Evolutionary conservation across 92 coral and sea anemone genomes (phyloP).

Genomic region (Virgularia gustaviana): DNA sequence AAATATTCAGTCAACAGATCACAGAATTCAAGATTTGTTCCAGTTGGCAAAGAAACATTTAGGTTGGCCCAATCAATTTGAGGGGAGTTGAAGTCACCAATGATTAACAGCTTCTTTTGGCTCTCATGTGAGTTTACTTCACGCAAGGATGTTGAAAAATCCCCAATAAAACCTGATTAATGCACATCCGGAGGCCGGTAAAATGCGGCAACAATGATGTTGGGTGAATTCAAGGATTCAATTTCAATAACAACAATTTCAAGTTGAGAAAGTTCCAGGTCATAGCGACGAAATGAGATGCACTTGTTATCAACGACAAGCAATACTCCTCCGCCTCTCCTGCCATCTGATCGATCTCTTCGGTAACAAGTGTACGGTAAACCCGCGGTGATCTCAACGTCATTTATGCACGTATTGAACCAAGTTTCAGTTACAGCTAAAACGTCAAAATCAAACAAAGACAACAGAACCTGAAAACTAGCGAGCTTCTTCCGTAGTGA

Average conservation of each 20-base stretch:
- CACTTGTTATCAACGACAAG: conserved; percentile 23
- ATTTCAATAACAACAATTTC: conserved; percentile 36
- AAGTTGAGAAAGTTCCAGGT: conserved; percentile 13
- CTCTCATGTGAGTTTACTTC: background rate
- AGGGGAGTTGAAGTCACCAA: conserved; percentile 1
- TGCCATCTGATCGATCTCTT: conserved; percentile 38
- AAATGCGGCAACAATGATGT: conserved; percentile 26
- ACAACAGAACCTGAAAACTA: conserved; percentile 23
- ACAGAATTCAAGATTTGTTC: background rate
- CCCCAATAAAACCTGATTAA: background rate
- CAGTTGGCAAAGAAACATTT: background rate
- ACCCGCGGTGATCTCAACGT: conserved; percentile 22
- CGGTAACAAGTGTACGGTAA: conserved; percentile 35
- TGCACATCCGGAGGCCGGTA: conserved; percentile 28
- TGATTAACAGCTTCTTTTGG: background rate
- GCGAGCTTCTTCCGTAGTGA: conserved; percentile 23
- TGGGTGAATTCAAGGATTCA: conserved; percentile 17
- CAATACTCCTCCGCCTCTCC: conserved; percentile 38
- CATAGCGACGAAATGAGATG: conserved; percentile 17
- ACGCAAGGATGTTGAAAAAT: conserved; percentile 13
- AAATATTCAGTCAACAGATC: background rate
- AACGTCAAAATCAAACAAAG: conserved; percentile 15
- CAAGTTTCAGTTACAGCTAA: conserved; percentile 21
- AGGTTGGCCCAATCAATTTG: conserved; percentile 1
- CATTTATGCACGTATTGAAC: conserved; percentile 7